Percentiles rank a stretch among this genome's conserved stretches.
Conservation (phyloP, 2,113 vertebrate genomes). For the Siniperca chuatsi region DNA sequence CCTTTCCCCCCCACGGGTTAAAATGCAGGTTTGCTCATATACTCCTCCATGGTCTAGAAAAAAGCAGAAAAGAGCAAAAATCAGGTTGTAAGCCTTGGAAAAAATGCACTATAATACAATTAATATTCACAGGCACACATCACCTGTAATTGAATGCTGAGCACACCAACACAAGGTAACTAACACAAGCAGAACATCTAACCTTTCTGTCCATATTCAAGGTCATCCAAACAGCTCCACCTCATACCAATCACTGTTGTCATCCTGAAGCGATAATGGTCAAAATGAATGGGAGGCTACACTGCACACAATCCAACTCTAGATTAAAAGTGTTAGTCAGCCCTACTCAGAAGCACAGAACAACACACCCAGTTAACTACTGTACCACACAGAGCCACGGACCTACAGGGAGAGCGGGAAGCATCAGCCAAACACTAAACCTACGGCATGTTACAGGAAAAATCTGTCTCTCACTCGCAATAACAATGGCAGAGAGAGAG, state of each 20-base stretch:
- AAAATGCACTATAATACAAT: neutral
- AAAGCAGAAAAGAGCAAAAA: constrained; percentile 26
- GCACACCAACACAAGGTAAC: constrained; percentile 67
- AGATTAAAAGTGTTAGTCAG: constrained; percentile 74
- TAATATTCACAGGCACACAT: constrained; percentile 60
- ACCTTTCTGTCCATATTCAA: constrained; percentile 85
- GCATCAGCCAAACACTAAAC: constrained; percentile 55
- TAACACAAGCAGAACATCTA: constrained; percentile 82
- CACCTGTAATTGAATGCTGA: constrained; percentile 58
- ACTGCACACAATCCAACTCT: constrained; percentile 62
- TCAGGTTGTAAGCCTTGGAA: neutral
- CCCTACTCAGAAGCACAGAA: constrained; percentile 58
- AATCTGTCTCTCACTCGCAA: constrained; percentile 67
- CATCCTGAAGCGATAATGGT: constrained; percentile 83
- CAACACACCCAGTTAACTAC: constrained; percentile 66
- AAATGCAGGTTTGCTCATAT: constrained; percentile 88
- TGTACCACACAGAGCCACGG: constrained; percentile 63
- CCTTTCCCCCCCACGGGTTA: constrained; percentile 47
- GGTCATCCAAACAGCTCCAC: constrained; percentile 86
- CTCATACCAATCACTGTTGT: constrained; percentile 84
- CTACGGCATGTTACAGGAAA: constrained; percentile 40
- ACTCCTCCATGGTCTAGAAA: constrained; percentile 86
- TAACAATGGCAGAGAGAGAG: constrained; percentile 38
- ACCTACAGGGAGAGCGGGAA: constrained; percentile 52
- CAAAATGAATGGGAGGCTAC: constrained; percentile 79